Base-by-base conservation (phyloP, 2,113 vertebrate species). In the Cepphus grylle region DNA sequence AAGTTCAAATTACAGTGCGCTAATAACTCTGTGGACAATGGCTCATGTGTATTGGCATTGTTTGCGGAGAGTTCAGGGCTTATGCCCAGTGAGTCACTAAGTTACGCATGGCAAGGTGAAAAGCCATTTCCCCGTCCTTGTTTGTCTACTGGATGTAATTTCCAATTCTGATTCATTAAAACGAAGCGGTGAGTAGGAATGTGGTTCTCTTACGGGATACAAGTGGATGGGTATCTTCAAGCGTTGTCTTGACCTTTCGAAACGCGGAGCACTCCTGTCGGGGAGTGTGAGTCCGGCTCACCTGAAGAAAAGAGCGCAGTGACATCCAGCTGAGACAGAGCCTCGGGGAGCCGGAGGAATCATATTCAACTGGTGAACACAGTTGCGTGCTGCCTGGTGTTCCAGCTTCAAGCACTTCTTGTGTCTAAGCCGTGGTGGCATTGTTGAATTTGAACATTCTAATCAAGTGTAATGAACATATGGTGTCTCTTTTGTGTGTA, bases 21-120 rank as follows among this genome's bases (percentile, higher is more conserved):
- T 69, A 85, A 61, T 65, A 86, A 49, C 47, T 52, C 34, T 30
- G 38, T 29, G 80, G 90, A 92, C 94, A 92, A 52, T 67, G 88
- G 88, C 70, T 92, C 36, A 42, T 88, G 69, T 72, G 47, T 62
- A 17, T 15, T 42, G 77, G 65, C 81, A 84, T 91, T 94, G 81
- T 95, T 85, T 96, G 94, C 93, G 80, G 81, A 69, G 63, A 30
- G 81, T 36, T 70, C 62, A 77, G 62, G 62, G 86, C 81, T 93
- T 87, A 4, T 45, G n/a, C 47, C n/a, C 16, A 1, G 42, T 96
- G 96, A 94, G 78, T 97, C 91, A 95, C 52, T 4, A 25, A 30
- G 43, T 63, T 71, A 53, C 23, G 38, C 43, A 42, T 21, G 86
- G 32, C 27, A 38, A 66, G 77, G 78, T 90, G 66, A 40, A 86